Conservation (phyloP, 2,888 invertebrate genomes). For the Caenorhabditis doughertyi region DNA sequence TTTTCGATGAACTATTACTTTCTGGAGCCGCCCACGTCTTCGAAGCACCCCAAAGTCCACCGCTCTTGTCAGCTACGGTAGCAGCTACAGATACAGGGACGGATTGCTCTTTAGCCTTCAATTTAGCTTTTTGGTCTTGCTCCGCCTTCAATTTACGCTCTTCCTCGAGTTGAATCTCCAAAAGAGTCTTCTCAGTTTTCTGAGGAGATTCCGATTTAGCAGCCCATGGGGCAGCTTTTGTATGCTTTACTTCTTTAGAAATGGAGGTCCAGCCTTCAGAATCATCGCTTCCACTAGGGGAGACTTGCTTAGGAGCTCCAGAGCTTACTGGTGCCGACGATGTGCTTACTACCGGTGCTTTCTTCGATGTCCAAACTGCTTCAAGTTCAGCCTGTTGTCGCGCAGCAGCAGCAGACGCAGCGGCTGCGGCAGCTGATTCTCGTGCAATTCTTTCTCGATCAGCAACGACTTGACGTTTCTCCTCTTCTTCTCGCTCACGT, state of each 20-base stretch:
- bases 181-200: slow-evolving; percentile 57
- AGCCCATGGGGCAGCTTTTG: slow-evolving; percentile 64
- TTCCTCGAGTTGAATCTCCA: slow-evolving; percentile 68
- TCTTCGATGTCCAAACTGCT: slow-evolving; percentile 25
- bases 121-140: slow-evolving; percentile 37
- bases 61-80: slow-evolving; percentile 22
- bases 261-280: slow-evolving; percentile 53
- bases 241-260: slow-evolving; percentile 47
- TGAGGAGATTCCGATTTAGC: slow-evolving; percentile 19
- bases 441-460: slow-evolving; percentile 26
- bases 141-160: slow-evolving; percentile 65
- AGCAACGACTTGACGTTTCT: slow-evolving; percentile 14
- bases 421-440: slow-evolving; percentile 18
- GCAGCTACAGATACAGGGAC: slow-evolving; percentile 6
- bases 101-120: slow-evolving; percentile 50
- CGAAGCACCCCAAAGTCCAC: slow-evolving; percentile 23
- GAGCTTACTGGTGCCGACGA: not conserved
- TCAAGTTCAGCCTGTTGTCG: slow-evolving; percentile 38
- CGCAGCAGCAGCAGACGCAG: slow-evolving; percentile 16
- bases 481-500: slow-evolving; percentile 42
- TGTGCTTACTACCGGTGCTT: slow-evolving; percentile 15
- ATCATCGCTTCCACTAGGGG: slow-evolving; percentile 54
- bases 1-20: slow-evolving; percentile 8
- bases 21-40: slow-evolving; percentile 56
- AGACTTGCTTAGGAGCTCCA: slow-evolving; percentile 49